phyloP scores from a whole-genome alignment of 2,888 invertebrate genomes.

The Chrysolina americana region DNA sequence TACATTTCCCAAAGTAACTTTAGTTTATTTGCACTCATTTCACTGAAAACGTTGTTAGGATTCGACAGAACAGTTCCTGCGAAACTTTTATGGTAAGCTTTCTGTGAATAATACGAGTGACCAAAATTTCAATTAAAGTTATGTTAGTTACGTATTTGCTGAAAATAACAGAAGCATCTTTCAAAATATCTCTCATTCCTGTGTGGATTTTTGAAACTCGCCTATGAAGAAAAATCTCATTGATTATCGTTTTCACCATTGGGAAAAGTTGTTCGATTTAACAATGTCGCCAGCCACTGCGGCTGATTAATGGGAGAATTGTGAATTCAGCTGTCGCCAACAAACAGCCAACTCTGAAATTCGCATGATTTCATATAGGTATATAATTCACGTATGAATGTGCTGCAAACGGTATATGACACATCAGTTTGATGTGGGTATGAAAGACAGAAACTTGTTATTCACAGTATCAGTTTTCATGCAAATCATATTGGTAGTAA shows the following conservation, averaged over 20 bases:
- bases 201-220: neutral
- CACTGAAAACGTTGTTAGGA: too few relatives aligned
- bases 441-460: neutral
- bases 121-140: too few relatives aligned
- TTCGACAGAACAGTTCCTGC: too few relatives aligned
- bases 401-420: conserved; percentile 11
- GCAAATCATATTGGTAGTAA: neutral
- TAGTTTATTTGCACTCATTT: too few relatives aligned
- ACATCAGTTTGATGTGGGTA: conserved; percentile 18
- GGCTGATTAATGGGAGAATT: conserved; percentile 11
- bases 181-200: neutral
- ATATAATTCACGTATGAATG: neutral
- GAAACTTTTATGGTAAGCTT: too few relatives aligned
- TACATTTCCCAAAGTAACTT: too few relatives aligned
- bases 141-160: too few relatives aligned
- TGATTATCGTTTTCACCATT: neutral
- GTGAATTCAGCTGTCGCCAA: conserved; percentile 21
- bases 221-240: neutral
- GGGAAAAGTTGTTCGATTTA: neutral
- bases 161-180: too few relatives aligned
- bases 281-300: conserved; percentile 11
- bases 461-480: neutral
- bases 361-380: conserved; percentile 3
- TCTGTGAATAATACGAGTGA: too few relatives aligned
- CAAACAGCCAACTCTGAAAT: conserved; percentile 7